phyloP scores from a whole-genome alignment of 2,888 invertebrate genomes.

The Drosophila fulvimacula region DNA sequence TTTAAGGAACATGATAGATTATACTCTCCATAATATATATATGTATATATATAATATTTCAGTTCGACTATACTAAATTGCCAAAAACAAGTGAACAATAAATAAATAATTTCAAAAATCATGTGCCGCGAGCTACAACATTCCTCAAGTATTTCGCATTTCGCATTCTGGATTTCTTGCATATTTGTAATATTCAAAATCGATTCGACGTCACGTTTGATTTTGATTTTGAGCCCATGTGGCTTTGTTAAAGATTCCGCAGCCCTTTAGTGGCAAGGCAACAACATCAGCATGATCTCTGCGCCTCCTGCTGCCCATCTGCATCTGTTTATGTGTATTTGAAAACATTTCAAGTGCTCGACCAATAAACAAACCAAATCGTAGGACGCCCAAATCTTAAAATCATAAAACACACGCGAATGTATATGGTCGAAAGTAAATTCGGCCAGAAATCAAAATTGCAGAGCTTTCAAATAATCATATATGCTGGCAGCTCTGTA shows the following conservation, averaged over 20 bases:
- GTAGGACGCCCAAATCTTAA: conserved; percentile 25
- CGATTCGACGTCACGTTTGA: conserved; percentile 5
- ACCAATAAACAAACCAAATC: conserved; percentile 56
- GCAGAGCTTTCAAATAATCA: conserved; percentile 11
- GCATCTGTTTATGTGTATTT: conserved; percentile 37
- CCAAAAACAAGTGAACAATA: not conserved
- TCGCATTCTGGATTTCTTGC: conserved; percentile 1
- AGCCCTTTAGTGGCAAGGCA: not conserved
- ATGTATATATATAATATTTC: not conserved
- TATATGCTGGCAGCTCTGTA: conserved; percentile 1
- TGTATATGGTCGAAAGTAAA: conserved; percentile 10
- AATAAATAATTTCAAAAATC: not conserved
- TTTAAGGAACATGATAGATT: not conserved
- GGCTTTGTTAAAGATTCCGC: not conserved
- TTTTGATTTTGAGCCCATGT: not conserved
- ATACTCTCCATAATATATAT: not conserved
- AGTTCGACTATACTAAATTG: not conserved
- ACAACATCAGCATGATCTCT: not conserved
- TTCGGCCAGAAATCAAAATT: conserved; percentile 40
- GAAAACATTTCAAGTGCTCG: conserved; percentile 67
- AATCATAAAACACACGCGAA: conserved; percentile 18
- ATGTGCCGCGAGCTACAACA: not conserved
- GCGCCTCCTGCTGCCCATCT: not conserved
- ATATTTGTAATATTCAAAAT: conserved; percentile 23
- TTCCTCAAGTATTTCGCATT: conserved; percentile 1